A percentile compares a stretch with the other conserved stretches of the same genome.
Evolutionary conservation across 2,888 invertebrate species (phyloP).

Genomic region (Busseola fusca): DNA sequence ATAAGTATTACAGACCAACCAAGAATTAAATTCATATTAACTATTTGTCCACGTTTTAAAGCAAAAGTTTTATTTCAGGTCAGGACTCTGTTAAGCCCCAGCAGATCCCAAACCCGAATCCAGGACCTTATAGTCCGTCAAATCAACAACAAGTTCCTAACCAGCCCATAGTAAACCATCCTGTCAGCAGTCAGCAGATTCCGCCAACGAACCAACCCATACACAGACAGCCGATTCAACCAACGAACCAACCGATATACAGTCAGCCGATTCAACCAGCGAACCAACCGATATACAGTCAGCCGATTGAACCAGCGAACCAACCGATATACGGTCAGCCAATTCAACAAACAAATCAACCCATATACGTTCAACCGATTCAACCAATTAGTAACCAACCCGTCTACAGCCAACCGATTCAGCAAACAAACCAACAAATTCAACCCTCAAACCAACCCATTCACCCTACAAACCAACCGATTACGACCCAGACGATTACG

Average conservation of each 20-base stretch:
- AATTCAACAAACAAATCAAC: neutral
- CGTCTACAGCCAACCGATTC: constrained; percentile 17
- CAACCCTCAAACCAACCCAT: constrained; percentile 1
- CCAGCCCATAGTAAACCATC: neutral
- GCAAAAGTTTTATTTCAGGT: constrained; percentile 11
- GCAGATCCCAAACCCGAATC: neutral
- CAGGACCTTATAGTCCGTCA: neutral
- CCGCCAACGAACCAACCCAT: neutral
- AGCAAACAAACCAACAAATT: constrained; percentile 2
- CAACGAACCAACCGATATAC: neutral
- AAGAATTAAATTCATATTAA: neutral
- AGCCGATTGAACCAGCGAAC: neutral
- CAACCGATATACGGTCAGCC: constrained; percentile 1
- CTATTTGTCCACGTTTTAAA: neutral
- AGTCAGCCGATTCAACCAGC: neutral
- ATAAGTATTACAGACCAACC: neutral
- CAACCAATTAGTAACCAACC: constrained; percentile 16
- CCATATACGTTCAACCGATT: constrained; percentile 1
- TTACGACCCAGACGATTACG: neutral
- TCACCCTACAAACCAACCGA: constrained; percentile 12
- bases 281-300: neutral
- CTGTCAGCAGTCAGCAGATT: neutral
- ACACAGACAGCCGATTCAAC: neutral
- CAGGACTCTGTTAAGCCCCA: neutral
- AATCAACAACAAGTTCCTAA: neutral